Conservation (phyloP, 2,888 invertebrate species). For the Eudasyphora cyanicolor region DNA sequence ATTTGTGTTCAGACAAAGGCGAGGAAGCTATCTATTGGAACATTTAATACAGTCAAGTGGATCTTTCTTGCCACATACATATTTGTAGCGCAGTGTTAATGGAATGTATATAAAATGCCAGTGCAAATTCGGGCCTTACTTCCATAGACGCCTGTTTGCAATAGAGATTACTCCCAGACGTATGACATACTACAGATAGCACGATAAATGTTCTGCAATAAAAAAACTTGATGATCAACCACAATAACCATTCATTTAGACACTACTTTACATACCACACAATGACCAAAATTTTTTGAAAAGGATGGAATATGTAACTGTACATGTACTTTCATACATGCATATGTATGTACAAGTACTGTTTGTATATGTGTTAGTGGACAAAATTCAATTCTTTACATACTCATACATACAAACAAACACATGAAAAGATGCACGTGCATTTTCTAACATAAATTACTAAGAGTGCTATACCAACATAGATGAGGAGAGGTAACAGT, state of each 20-base stretch:
- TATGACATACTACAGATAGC: background rate
- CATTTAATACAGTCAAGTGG: no score
- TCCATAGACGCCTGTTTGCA: no score
- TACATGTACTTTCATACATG: background rate
- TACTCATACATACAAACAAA: constrained; percentile 24
- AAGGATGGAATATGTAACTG: constrained; percentile 52
- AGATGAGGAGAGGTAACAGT: constrained; percentile 43
- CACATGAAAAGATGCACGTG: constrained; percentile 61
- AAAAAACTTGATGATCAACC: constrained; percentile 38
- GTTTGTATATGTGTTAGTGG: background rate
- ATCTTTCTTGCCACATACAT: no score
- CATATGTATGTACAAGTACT: background rate
- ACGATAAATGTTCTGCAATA: background rate
- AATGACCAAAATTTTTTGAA: constrained; percentile 47
- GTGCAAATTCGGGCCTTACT: no score
- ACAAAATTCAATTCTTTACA: constrained; percentile 34
- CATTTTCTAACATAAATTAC: constrained; percentile 61
- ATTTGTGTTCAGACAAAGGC: no score
- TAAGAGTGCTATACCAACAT: constrained; percentile 45
- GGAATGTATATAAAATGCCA: no score
- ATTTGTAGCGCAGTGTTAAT: no score
- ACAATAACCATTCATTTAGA: constrained; percentile 42
- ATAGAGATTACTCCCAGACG: no score
- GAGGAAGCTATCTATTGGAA: no score
- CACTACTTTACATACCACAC: constrained; percentile 52